phyloP scores from a whole-genome alignment of 2,888 invertebrate species.

The Alloplasta piceator region DNA sequence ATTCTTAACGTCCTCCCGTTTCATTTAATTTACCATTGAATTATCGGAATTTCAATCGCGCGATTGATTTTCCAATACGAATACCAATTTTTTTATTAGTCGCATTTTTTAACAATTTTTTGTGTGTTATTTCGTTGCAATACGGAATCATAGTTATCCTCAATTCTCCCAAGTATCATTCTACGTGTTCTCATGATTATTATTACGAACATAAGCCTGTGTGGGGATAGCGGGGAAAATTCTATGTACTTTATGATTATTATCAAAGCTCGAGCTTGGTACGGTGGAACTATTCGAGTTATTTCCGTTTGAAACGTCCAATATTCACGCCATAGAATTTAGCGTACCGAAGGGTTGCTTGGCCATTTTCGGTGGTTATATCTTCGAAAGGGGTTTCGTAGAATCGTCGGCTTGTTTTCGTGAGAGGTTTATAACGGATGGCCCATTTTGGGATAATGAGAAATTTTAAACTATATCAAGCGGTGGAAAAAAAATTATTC shows the following conservation, averaged over 20 bases:
- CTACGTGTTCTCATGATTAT: not conserved
- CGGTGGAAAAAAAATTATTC: too few relatives aligned
- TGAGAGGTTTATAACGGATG: constrained; percentile 38
- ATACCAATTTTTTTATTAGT: not conserved
- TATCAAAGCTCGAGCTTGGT: constrained; percentile 35
- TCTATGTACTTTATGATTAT: constrained; percentile 43
- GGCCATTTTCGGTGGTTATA: constrained; percentile 38
- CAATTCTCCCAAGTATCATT: not conserved
- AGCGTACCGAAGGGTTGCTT: constrained; percentile 19
- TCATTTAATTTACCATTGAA: too few relatives aligned
- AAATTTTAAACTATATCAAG: too few relatives aligned
- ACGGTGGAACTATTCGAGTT: constrained; percentile 46
- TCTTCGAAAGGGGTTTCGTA: constrained; percentile 3
- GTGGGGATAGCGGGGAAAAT: constrained; percentile 2
- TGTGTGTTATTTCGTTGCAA: not conserved
- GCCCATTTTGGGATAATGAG: constrained; percentile 7
- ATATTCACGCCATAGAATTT: constrained; percentile 52
- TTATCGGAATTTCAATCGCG: too few relatives aligned
- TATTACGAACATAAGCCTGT: not conserved
- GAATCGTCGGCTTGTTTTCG: constrained; percentile 24
- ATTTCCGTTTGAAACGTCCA: constrained; percentile 48
- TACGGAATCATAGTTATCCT: not conserved
- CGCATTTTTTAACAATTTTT: not conserved
- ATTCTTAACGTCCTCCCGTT: too few relatives aligned
- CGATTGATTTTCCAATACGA: too few relatives aligned